Conservation (phyloP, 2,888 invertebrate species). For the Cordilura impudica region DNA sequence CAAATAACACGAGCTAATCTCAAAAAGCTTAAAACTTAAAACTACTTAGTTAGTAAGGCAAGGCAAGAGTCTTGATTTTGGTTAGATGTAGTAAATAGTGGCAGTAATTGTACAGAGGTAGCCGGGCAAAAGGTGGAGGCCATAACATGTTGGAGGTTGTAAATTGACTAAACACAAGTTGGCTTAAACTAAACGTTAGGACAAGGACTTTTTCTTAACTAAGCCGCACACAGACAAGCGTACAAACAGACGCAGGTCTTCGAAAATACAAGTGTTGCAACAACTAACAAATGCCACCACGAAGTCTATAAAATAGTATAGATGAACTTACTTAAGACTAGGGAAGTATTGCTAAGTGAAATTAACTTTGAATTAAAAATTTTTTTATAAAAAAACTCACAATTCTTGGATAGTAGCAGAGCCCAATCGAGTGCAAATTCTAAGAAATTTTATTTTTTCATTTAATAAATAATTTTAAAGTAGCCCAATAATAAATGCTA, state of each 20-base stretch:
- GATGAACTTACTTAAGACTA: too few relatives aligned
- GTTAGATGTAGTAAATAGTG: not conserved
- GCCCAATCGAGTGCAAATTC: too few relatives aligned
- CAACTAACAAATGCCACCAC: slow-evolving; percentile 54
- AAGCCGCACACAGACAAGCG: slow-evolving; percentile 10
- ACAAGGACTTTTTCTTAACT: slow-evolving; percentile 54
- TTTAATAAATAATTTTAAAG: too few relatives aligned
- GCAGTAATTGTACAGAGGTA: slow-evolving; percentile 19
- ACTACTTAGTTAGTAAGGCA: too few relatives aligned
- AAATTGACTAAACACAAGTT: slow-evolving; percentile 63
- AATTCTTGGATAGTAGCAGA: too few relatives aligned
- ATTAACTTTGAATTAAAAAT: too few relatives aligned
- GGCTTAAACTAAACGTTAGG: slow-evolving; percentile 58
- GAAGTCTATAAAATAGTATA: slow-evolving; percentile 20
- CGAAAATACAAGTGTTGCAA: slow-evolving; percentile 43
- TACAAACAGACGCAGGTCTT: slow-evolving; percentile 3
- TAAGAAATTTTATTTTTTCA: too few relatives aligned
- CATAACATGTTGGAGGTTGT: slow-evolving; percentile 60
- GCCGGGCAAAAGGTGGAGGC: slow-evolving; percentile 48
- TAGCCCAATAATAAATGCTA: too few relatives aligned
- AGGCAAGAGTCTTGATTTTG: slow-evolving; percentile 32
- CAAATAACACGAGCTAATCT: slow-evolving; percentile 60
- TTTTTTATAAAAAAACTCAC: too few relatives aligned
- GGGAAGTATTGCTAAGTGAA: slow-evolving; percentile 31
- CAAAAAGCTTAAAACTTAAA: slow-evolving; percentile 32